Evolutionary conservation across 2,113 vertebrate species (phyloP).

Genomic region (Bungarus multicinctus): DNA sequence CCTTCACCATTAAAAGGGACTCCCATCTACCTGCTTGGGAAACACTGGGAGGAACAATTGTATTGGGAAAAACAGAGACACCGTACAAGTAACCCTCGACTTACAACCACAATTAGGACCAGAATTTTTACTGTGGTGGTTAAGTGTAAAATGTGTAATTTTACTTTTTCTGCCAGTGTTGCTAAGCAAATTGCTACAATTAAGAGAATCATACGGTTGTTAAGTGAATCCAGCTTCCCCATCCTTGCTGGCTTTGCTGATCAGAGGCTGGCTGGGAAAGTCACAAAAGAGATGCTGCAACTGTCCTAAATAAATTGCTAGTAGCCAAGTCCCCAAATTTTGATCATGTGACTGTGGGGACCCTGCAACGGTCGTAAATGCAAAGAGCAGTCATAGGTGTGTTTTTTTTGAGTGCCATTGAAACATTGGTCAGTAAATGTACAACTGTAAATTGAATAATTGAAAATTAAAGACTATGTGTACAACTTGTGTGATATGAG

Average conservation of each 20-base stretch:
- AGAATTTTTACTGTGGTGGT: not conserved
- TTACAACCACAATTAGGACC: not conserved
- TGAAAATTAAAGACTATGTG: not conserved
- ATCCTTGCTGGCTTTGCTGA: no score
- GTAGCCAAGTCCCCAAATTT: not conserved
- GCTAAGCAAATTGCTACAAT: not conserved
- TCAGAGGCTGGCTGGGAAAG: no score
- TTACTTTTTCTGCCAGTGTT: not conserved
- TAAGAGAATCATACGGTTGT: not conserved
- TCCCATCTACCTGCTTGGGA: not conserved
- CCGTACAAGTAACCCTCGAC: fast-evolving
- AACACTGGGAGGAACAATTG: not conserved
- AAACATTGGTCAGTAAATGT: not conserved
- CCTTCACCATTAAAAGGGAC: not conserved
- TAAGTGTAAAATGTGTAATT: not conserved
- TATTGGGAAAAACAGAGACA: not conserved
- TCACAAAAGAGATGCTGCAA: no score
- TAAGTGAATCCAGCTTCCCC: not conserved
- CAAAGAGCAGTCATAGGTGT: not conserved
- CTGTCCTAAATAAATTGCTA: no score
- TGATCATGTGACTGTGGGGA: not conserved
- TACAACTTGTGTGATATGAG: not conserved
- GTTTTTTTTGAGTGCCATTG: not conserved
- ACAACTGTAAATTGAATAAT: no score
- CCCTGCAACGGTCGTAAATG: fast-evolving